Percentiles rank a stretch among this genome's conserved stretches.
phyloP scores from a whole-genome alignment of 2,888 invertebrate genomes.

The Meloe dianella region DNA sequence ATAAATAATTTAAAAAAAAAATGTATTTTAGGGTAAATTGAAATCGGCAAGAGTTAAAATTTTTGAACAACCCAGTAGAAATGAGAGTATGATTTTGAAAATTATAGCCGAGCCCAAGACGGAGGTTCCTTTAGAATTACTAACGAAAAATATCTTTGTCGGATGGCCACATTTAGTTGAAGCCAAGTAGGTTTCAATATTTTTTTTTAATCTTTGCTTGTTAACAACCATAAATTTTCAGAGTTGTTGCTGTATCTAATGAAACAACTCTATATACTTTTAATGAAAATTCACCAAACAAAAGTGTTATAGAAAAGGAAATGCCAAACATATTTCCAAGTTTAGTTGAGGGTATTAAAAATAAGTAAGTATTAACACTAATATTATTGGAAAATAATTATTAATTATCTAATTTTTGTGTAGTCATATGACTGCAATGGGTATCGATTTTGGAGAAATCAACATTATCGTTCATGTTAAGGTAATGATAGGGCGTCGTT shows the following conservation, averaged over 20 bases:
- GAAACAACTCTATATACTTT: conserved; percentile 58
- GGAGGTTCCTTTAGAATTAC: conserved; percentile 59
- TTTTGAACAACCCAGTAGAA: conserved; percentile 83
- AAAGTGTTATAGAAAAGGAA: conserved; percentile 59
- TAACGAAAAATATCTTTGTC: conserved; percentile 80
- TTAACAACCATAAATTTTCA: conserved; percentile 43
- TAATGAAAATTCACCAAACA: conserved; percentile 56
- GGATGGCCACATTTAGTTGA: conserved; percentile 94
- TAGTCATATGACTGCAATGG: conserved; percentile 69
- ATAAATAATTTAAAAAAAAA: neutral
- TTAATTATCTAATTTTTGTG: conserved; percentile 58
- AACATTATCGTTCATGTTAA: conserved; percentile 73
- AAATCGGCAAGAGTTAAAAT: conserved; percentile 79
- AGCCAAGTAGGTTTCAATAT: conserved; percentile 69
- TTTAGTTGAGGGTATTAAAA: conserved; percentile 63
- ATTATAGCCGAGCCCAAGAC: conserved; percentile 60
- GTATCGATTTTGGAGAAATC: conserved; percentile 76
- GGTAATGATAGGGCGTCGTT: conserved; percentile 73
- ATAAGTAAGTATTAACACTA: conserved; percentile 61
- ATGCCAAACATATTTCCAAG: conserved; percentile 60
- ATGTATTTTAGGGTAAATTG: conserved; percentile 56
- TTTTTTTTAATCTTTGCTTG: neutral
- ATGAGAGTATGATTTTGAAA: conserved; percentile 81
- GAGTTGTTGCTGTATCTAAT: conserved; percentile 70
- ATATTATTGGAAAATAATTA: neutral